Evolutionary conservation across 2,888 invertebrate species (phyloP).

Genomic region (Pseudococcus longispinus): DNA sequence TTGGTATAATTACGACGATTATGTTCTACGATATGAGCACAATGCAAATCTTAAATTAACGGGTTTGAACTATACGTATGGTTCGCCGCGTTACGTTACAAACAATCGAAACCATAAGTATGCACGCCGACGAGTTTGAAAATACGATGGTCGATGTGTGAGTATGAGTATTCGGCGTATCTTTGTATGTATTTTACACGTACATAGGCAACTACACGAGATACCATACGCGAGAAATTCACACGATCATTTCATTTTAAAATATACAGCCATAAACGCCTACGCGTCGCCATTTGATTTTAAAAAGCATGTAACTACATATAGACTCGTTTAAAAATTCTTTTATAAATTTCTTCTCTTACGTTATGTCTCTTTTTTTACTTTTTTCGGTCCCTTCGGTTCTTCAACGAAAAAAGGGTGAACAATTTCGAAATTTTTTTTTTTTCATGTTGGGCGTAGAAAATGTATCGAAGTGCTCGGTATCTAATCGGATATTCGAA

Average conservation of each 20-base stretch:
- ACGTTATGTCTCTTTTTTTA: not conserved
- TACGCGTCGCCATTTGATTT: not conserved
- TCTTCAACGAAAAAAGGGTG: too few species aligned
- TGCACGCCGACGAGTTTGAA: not conserved
- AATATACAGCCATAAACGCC: not conserved
- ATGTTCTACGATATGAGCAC: not conserved
- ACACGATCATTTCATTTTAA: not conserved
- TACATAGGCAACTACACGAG: not conserved
- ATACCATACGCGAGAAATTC: not conserved
- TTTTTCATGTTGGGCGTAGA: not conserved
- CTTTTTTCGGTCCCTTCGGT: not conserved
- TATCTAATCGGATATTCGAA: too few species aligned
- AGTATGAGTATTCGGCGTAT: not conserved
- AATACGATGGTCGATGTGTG: not conserved
- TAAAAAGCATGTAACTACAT: not conserved
- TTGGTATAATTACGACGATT: constrained; percentile 20
- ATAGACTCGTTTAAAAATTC: not conserved
- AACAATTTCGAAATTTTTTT: too few species aligned
- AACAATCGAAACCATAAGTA: not conserved
- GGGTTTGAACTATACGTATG: not conserved
- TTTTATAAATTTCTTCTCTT: not conserved
- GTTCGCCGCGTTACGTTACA: not conserved
- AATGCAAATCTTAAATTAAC: constrained; percentile 42
- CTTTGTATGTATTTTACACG: not conserved
- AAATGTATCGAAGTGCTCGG: not conserved